Percentiles rank a stretch among this genome's conserved stretches.
phyloP scores from a whole-genome alignment of 2,113 vertebrate genomes.

The Dipodomys stephensi region DNA sequence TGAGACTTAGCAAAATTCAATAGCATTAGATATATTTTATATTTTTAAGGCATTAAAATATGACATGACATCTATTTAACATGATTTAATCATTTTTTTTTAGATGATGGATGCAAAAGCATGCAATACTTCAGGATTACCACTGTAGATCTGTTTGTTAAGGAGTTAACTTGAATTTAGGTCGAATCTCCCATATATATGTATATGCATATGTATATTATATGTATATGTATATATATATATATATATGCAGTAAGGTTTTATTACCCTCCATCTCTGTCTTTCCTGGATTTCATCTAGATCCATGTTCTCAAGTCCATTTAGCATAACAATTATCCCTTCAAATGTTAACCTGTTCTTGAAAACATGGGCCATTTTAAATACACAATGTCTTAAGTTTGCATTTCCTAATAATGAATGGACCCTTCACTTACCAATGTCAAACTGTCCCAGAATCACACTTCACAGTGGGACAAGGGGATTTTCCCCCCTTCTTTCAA shows the following conservation, averaged over 20 bases:
- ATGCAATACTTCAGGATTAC: background rate
- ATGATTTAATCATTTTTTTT: background rate
- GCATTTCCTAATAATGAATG: background rate
- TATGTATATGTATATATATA: too few species aligned
- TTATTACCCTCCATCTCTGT: background rate
- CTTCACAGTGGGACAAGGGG: background rate
- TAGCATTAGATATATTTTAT: background rate
- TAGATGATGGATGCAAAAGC: background rate
- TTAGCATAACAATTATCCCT: background rate
- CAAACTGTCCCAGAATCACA: background rate
- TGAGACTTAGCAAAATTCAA: background rate
- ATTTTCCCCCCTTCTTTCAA: background rate
- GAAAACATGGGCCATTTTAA: background rate
- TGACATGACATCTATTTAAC: background rate
- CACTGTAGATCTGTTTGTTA: background rate
- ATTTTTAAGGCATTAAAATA: constrained; percentile 47
- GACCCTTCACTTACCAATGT: background rate
- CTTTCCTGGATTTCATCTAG: background rate
- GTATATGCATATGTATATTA: too few species aligned
- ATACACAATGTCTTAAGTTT: background rate
- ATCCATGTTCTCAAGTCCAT: background rate
- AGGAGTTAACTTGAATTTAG: background rate
- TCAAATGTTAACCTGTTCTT: background rate
- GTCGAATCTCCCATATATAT: background rate
- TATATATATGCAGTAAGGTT: background rate